phyloP scores from a whole-genome alignment of 2,888 invertebrate species.

The Saturnia japonica region DNA sequence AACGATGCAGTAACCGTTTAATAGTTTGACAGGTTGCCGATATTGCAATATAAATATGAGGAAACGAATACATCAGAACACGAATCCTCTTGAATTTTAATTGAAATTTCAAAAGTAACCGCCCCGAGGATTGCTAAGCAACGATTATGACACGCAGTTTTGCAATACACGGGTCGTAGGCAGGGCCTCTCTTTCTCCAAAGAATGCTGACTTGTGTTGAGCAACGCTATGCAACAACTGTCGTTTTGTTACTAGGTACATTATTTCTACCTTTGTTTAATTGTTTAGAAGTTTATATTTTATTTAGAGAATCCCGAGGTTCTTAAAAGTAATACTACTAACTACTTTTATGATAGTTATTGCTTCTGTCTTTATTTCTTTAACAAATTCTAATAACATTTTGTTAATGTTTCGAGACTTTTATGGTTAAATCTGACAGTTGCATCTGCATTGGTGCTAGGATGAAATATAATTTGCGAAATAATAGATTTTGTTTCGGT shows the following conservation, averaged over 20 bases:
- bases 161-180: slow-evolving; percentile 57
- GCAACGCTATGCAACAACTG: slow-evolving; percentile 33
- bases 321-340: too few relatives aligned
- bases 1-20: slow-evolving; percentile 22
- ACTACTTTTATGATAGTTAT: slow-evolving; percentile 22
- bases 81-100: slow-evolving; percentile 67
- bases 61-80: slow-evolving; percentile 29
- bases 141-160: slow-evolving; percentile 57
- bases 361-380: neutral
- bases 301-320: slow-evolving; percentile 29
- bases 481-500: slow-evolving; percentile 15
- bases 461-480: slow-evolving; percentile 2
- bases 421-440: neutral
- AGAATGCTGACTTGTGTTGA: slow-evolving; percentile 56
- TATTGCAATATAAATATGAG: slow-evolving; percentile 47
- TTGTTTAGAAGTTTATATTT: slow-evolving; percentile 38
- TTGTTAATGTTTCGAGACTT: neutral
- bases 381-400: neutral
- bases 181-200: slow-evolving; percentile 69
- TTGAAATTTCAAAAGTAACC: slow-evolving; percentile 65
- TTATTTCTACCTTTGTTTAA: slow-evolving; percentile 41
- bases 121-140: slow-evolving; percentile 58
- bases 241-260: slow-evolving; percentile 35
- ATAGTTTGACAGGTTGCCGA: slow-evolving; percentile 48
- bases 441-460: slow-evolving; percentile 4